A percentile compares a stretch with the other conserved stretches of the same genome.
These are phyloP conservation scores for Oncopeltus fasciatus DNA, from an alignment of 1,140 invertebrate genomes.

Conservation along the genomic window DNA sequence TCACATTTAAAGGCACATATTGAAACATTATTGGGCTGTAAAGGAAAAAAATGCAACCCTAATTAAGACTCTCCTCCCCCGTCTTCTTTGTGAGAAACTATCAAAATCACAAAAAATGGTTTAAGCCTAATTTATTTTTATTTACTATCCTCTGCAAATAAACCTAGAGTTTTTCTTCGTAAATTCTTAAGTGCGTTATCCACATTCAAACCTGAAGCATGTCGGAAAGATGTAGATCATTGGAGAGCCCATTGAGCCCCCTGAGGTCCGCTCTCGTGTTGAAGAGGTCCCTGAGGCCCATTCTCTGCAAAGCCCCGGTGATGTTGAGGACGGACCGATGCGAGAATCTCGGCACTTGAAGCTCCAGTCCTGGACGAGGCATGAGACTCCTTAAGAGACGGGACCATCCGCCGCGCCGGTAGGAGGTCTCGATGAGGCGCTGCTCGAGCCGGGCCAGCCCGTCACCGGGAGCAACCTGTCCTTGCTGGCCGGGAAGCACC, in stretches of 20 bases:
- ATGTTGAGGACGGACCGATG: conserved; percentile 66
- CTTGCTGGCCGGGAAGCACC: conserved; percentile 62
- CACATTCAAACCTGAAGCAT: no score
- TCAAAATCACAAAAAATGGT: no score
- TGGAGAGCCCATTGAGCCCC: conserved; percentile 57
- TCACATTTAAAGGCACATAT: no score
- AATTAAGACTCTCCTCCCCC: no score
- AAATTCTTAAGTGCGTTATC: no score
- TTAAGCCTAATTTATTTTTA: no score
- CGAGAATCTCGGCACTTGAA: conserved; percentile 66
- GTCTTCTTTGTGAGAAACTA: no score
- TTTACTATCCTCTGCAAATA: no score
- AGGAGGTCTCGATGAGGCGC: conserved; percentile 45
- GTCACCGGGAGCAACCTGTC: conserved; percentile 52
- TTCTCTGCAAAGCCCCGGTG: conserved; percentile 53
- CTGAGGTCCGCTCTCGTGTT: conserved; percentile 52
- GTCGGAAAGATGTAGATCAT: conserved; percentile 61
- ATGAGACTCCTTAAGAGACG: conserved; percentile 53
- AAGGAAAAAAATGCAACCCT: no score
- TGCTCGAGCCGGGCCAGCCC: conserved; percentile 55
- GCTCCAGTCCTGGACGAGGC: conserved; percentile 53
- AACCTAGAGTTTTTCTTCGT: no score
- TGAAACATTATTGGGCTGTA: no score
- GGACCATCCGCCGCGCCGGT: conserved; percentile 54
- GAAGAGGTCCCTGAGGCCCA: conserved; percentile 68